A percentile compares a stretch with the other conserved stretches of the same genome.
phyloP scores from a whole-genome alignment of 2,888 invertebrate species.

The Magallana nippona region DNA sequence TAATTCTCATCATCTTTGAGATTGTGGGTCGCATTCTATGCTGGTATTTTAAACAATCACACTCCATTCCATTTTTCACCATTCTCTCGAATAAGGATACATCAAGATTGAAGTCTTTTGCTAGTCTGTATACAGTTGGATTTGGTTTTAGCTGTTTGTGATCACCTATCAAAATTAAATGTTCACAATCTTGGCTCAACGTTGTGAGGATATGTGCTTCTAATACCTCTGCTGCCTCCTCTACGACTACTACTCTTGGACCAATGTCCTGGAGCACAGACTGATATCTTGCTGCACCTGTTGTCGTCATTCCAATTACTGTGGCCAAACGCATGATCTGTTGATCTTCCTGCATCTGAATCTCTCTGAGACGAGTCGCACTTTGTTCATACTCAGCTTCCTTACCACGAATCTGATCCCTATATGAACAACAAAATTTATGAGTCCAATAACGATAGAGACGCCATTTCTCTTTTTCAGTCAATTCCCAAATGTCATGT shows the following conservation, averaged over 20 bases:
- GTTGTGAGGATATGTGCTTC: slow-evolving; percentile 92
- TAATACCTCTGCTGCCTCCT: slow-evolving; percentile 93
- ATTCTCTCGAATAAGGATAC: slow-evolving; percentile 91
- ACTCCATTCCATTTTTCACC: slow-evolving; percentile 85
- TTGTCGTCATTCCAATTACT: slow-evolving; percentile 78
- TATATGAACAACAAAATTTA: slow-evolving; percentile 53
- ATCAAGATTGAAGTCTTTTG: slow-evolving; percentile 85
- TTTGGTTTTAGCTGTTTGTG: slow-evolving; percentile 90
- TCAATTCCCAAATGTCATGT: slow-evolving; percentile 41
- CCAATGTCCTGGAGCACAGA: slow-evolving; percentile 71
- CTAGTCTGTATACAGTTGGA: slow-evolving; percentile 86
- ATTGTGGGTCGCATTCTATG: slow-evolving; percentile 79
- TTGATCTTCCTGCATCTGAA: slow-evolving; percentile 63
- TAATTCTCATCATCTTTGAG: slow-evolving; percentile 67
- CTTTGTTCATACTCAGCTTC: slow-evolving; percentile 56
- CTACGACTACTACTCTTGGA: slow-evolving; percentile 83
- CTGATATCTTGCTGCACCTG: slow-evolving; percentile 74
- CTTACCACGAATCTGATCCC: slow-evolving; percentile 46
- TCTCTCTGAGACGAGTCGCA: slow-evolving; percentile 55
- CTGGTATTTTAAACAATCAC: slow-evolving; percentile 84
- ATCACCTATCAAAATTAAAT: slow-evolving; percentile 91
- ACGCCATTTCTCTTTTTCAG: slow-evolving; percentile 79
- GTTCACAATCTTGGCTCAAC: slow-evolving; percentile 87
- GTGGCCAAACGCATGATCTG: slow-evolving; percentile 63
- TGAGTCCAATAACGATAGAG: slow-evolving; percentile 80